Conservation (phyloP, 2,113 vertebrate species). For the Cygnus buccinator region DNA sequence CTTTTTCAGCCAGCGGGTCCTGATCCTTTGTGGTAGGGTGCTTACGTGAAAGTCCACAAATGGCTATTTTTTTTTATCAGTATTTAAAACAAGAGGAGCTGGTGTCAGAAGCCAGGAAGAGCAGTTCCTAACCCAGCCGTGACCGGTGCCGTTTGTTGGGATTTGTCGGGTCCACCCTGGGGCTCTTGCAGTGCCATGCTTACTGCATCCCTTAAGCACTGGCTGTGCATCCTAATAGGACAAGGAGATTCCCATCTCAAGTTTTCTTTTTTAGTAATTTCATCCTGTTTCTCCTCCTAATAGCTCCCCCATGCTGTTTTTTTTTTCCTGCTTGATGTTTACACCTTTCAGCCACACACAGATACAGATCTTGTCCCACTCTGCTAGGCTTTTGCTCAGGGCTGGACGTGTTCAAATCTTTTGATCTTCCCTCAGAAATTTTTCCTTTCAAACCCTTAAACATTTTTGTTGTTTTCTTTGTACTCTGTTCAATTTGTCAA, state of each 20-base stretch:
- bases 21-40: background rate
- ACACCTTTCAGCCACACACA: background rate
- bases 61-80: background rate
- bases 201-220: background rate
- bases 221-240: background rate
- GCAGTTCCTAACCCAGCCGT: background rate
- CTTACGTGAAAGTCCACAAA: fast-evolving
- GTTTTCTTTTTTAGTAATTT: background rate
- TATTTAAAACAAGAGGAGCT: background rate
- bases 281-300: constrained; percentile 1
- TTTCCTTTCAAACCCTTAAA: constrained; percentile 41
- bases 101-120: background rate
- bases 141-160: background rate
- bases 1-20: background rate
- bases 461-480: constrained; percentile 68
- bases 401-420: background rate
- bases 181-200: background rate
- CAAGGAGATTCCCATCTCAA: background rate
- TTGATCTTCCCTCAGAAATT: constrained; percentile 34
- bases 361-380: background rate
- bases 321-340: constrained; percentile 32
- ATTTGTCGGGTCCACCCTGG: background rate
- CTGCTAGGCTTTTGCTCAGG: background rate
- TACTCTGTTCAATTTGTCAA: constrained; percentile 51
- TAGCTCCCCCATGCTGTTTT: background rate